A percentile compares a stretch with the other conserved stretches of the same genome.
Evolutionary conservation across 2,797 vertebrate species (phyloP).

Genomic region (Hemitrygon akajei): DNA sequence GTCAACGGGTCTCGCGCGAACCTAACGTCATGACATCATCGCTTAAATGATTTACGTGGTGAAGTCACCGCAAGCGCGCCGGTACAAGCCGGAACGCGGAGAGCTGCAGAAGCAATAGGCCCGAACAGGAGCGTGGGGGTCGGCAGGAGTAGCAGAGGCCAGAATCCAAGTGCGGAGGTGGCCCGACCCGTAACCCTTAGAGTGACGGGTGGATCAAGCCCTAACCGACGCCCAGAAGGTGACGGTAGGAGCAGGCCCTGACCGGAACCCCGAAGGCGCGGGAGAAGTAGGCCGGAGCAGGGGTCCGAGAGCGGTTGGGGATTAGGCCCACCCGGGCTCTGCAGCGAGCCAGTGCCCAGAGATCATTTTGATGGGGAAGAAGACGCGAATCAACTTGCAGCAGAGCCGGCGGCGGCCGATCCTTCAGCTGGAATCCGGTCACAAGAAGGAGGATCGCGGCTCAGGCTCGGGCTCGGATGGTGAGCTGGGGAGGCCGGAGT

Average conservation of each 20-base stretch:
- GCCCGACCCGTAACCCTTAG: neutral
- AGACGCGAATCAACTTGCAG: constrained; percentile 55
- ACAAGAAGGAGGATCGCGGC: constrained; percentile 57
- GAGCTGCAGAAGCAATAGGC: too few relatives aligned
- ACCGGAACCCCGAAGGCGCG: neutral
- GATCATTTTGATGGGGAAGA: constrained; percentile 83
- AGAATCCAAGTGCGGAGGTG: neutral
- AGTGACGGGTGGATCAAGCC: neutral
- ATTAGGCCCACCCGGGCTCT: neutral
- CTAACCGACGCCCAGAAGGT: neutral
- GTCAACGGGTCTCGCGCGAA: too few relatives aligned
- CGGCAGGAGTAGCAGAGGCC: too few relatives aligned
- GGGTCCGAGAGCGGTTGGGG: neutral
- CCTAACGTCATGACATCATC: too few relatives aligned
- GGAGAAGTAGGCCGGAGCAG: neutral
- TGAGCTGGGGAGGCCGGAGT: constrained; percentile 39
- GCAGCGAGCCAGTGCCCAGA: constrained; percentile 59
- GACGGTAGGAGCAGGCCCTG: neutral
- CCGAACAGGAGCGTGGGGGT: neutral
- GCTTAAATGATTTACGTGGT: too few relatives aligned
- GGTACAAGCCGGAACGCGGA: too few relatives aligned
- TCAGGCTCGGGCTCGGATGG: constrained; percentile 64
- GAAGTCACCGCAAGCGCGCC: too few relatives aligned
- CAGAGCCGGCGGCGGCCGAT: constrained; percentile 81
- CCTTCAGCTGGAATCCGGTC: constrained; percentile 64